Conservation (phyloP, 2,797 vertebrate species). For the Danio jaintianensis region DNA sequence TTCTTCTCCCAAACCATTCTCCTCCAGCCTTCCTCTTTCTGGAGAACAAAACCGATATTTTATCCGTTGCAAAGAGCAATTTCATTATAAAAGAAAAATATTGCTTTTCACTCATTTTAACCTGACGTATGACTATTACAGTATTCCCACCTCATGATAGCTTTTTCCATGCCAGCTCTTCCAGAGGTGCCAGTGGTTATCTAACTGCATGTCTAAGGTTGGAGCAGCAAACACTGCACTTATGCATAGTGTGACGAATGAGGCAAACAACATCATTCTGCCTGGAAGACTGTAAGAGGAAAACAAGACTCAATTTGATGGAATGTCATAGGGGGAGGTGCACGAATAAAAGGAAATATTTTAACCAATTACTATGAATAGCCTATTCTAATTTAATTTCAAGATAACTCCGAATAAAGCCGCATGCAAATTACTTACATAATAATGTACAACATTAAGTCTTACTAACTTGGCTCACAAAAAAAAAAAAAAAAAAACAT, state of each 20-base stretch:
- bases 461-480: neutral
- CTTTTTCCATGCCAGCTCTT: constrained; percentile 76
- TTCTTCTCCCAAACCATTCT: constrained; percentile 86
- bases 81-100: neutral
- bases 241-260: constrained; percentile 66
- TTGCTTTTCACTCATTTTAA: neutral
- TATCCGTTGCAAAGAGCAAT: neutral
- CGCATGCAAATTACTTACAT: too few species aligned
- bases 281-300: constrained; percentile 24
- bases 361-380: too few species aligned
- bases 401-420: neutral
- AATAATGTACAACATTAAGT: neutral
- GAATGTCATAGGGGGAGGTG: neutral
- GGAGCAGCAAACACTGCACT: constrained; percentile 69
- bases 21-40: constrained; percentile 85
- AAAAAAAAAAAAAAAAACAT: too few species aligned
- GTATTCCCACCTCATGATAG: constrained; percentile 74
- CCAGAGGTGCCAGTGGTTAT: constrained; percentile 80
- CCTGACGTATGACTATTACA: too few species aligned
- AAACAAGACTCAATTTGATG: neutral
- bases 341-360: neutral
- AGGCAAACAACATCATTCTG: constrained; percentile 62
- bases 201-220: constrained; percentile 68
- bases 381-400: neutral
- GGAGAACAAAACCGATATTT: constrained; percentile 2